Evolutionary conservation across 2,113 vertebrate species (phyloP).

Genomic region (Rhadina sibilatrix): DNA sequence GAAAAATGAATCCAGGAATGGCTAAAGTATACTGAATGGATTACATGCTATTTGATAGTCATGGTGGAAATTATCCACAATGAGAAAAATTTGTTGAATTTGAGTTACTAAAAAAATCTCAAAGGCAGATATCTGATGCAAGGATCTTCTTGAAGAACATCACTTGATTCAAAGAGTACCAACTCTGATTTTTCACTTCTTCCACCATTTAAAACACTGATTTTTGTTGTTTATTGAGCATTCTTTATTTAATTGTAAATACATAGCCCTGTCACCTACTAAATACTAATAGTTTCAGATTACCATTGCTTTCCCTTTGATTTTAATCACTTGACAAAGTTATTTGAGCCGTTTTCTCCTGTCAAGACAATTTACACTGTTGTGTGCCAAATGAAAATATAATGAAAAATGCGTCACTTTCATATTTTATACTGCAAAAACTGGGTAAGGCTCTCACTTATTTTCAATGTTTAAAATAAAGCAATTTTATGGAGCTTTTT

Average conservation of each 20-base stretch:
- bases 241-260: neutral
- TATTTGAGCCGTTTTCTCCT: neutral
- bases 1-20: neutral
- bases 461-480: neutral
- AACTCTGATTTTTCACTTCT: neutral
- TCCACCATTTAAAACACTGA: neutral
- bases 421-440: neutral
- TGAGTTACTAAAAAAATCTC: neutral
- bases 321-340: slow-evolving; percentile 2
- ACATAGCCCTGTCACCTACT: neutral
- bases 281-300: neutral
- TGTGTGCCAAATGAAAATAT: slow-evolving; percentile 23
- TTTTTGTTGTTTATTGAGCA: neutral
- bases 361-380: slow-evolving; percentile 22
- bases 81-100: neutral
- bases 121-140: neutral
- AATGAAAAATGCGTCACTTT: slow-evolving; percentile 17
- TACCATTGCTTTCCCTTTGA: neutral
- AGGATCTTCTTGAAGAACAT: neutral
- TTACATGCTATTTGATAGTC: neutral
- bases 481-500: neutral
- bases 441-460: neutral
- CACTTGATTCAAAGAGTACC: neutral
- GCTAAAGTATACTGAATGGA: neutral
- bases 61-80: neutral